Percentiles rank a stretch among this genome's conserved stretches.
Evolutionary conservation across 2,888 invertebrate species (phyloP).

Genomic region (Timema cristinae): DNA sequence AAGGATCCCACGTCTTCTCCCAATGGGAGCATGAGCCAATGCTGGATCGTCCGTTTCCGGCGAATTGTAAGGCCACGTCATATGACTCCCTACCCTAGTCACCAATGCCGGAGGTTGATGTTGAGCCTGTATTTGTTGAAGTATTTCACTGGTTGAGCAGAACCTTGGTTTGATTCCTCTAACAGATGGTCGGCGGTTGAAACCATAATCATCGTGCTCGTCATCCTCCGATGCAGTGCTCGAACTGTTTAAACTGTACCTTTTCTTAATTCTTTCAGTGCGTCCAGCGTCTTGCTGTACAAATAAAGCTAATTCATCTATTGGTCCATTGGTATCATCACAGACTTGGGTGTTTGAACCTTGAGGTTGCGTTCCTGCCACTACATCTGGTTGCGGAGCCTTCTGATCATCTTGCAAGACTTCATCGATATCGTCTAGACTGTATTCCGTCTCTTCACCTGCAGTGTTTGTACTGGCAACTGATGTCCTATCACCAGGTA

Average conservation of each 20-base stretch:
- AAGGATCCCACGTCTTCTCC: background rate
- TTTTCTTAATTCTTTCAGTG: conserved; percentile 76
- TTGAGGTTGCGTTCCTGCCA: conserved; percentile 63
- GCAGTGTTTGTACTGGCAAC: conserved; percentile 48
- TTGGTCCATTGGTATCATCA: conserved; percentile 30
- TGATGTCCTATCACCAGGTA: conserved; percentile 24
- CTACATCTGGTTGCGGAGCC: conserved; percentile 60
- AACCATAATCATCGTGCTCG: conserved; percentile 86
- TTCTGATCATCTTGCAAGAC: conserved; percentile 49
- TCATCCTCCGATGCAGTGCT: conserved; percentile 53
- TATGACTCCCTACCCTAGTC: conserved; percentile 39
- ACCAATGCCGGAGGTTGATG: conserved; percentile 45
- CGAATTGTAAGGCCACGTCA: conserved; percentile 58
- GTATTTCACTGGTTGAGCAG: conserved; percentile 72
- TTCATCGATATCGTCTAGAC: conserved; percentile 60
- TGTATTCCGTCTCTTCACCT: conserved; percentile 54
- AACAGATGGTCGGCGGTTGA: conserved; percentile 83
- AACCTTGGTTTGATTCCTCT: conserved; percentile 85
- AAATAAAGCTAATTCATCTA: conserved; percentile 75
- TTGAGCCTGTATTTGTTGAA: conserved; percentile 76
- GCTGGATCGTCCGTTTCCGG: background rate
- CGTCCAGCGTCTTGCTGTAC: conserved; percentile 79
- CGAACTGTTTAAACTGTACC: conserved; percentile 46
- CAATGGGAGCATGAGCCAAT: background rate
- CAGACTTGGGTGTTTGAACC: conserved; percentile 5